These are phyloP conservation scores for Ectropis grisescens DNA, from an alignment of 1,140 invertebrate species.

Conservation along the genomic window DNA sequence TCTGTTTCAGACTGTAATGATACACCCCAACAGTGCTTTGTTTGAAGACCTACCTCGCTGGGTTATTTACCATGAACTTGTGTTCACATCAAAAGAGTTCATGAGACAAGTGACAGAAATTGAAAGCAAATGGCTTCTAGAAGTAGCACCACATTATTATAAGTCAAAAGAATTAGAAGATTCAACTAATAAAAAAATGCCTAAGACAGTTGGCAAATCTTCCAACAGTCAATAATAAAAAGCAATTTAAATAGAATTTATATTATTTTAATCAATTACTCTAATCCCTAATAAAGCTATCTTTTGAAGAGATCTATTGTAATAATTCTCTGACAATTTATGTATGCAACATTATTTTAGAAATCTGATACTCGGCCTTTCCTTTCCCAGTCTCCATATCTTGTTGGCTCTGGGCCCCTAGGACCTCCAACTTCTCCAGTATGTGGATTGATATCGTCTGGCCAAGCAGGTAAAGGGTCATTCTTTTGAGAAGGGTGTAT, in stretches of 20 bases:
- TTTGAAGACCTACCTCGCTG: constrained; percentile 97
- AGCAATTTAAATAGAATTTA: too few relatives aligned
- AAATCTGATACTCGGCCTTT: constrained; percentile 98
- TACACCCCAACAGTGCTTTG: constrained; percentile 96
- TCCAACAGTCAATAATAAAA: too few relatives aligned
- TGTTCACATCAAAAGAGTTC: constrained; percentile 98
- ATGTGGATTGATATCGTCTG: constrained; percentile 89
- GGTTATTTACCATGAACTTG: constrained; percentile 97
- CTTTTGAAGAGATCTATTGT: too few relatives aligned
- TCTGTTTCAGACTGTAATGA: constrained; percentile 84
- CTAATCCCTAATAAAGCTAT: too few relatives aligned
- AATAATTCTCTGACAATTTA: too few relatives aligned
- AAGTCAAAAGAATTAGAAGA: constrained; percentile 96
- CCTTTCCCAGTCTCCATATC: constrained; percentile 99
- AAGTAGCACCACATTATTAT: constrained; percentile 99
- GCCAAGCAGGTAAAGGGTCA: constrained; percentile 88
- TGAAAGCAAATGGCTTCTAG: constrained; percentile 96
- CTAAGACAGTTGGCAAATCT: constrained; percentile 86
- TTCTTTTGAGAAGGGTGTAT: constrained; percentile 86
- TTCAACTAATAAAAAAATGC: constrained; percentile 95
- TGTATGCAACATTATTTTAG: constrained; percentile 71
- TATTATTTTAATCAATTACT: too few relatives aligned
- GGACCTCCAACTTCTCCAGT: constrained; percentile 97
- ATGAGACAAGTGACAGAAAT: constrained; percentile 98
- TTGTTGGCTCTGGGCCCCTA: constrained; percentile 95